Evolutionary conservation across 2,888 invertebrate genomes (phyloP).

Genomic region (Athrips mouffetella): DNA sequence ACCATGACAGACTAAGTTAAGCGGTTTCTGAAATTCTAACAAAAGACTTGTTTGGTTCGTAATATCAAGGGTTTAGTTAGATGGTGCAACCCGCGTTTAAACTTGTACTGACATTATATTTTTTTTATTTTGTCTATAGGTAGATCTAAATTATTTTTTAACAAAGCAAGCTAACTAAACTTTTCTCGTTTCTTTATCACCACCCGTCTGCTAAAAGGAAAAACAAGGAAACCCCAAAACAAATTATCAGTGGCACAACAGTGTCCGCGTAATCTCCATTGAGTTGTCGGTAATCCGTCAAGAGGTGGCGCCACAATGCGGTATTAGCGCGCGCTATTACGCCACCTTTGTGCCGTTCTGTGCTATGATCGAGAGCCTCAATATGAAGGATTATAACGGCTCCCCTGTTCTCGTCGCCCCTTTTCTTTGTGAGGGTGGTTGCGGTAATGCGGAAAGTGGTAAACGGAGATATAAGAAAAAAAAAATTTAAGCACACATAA

Average conservation of each 20-base stretch:
- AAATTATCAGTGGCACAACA: slow-evolving; percentile 48
- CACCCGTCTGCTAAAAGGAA: not conserved
- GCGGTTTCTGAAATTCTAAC: no score
- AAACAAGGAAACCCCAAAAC: slow-evolving; percentile 14
- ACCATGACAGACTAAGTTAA: no score
- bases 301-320: slow-evolving; percentile 74
- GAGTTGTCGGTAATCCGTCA: slow-evolving; percentile 69
- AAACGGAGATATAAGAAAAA: slow-evolving; percentile 8
- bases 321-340: slow-evolving; percentile 75
- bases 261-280: slow-evolving; percentile 60
- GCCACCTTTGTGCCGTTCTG: slow-evolving; percentile 64
- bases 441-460: not conserved
- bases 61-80: no score
- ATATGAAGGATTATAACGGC: slow-evolving; percentile 75
- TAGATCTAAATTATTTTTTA: no score
- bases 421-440: slow-evolving; percentile 34
- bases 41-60: no score
- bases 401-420: slow-evolving; percentile 53
- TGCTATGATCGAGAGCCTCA: slow-evolving; percentile 71
- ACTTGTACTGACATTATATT: no score
- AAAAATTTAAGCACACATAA: no score
- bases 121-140: no score
- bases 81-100: no score
- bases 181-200: not conserved
- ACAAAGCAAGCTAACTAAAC: no score